phyloP scores from a whole-genome alignment of 1,140 invertebrate species.

The Listronotus oregonensis region DNA sequence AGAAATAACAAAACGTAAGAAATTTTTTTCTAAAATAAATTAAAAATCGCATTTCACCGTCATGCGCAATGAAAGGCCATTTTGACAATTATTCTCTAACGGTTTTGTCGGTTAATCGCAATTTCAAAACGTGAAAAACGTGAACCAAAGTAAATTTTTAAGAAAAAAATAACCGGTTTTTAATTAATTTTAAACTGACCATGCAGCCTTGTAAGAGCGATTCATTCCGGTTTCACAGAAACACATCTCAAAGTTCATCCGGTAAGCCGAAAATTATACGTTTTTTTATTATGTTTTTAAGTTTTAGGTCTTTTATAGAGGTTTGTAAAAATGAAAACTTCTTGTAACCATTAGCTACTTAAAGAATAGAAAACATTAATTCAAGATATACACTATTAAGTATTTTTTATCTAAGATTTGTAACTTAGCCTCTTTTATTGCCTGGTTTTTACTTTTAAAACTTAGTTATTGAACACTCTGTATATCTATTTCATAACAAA shows the following conservation, averaged over 20 bases:
- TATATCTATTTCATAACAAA: background rate
- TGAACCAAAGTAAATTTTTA: background rate
- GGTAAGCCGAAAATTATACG: conserved; percentile 9
- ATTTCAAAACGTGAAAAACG: background rate
- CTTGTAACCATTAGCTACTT: no score
- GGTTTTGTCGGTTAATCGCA: background rate
- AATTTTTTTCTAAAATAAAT: no score
- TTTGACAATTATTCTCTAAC: conserved; percentile 12
- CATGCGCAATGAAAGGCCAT: conserved; percentile 2
- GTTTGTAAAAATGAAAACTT: no score
- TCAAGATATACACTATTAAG: no score
- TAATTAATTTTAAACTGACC: background rate
- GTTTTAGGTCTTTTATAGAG: no score
- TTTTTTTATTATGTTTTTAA: no score
- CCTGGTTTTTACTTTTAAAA: no score
- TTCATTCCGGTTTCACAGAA: conserved; percentile 44
- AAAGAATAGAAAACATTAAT: no score
- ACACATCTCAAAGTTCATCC: conserved; percentile 31
- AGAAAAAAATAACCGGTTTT: conserved; percentile 1
- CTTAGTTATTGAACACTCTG: background rate
- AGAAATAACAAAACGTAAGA: no score
- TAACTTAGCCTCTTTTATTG: no score
- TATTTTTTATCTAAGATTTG: no score
- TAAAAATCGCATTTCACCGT: no score
- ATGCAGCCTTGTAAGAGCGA: conserved; percentile 33